A percentile compares a stretch with the other conserved stretches of the same genome.
Conservation (phyloP, 2,888 invertebrate species). For the Temnothorax ravouxi region DNA sequence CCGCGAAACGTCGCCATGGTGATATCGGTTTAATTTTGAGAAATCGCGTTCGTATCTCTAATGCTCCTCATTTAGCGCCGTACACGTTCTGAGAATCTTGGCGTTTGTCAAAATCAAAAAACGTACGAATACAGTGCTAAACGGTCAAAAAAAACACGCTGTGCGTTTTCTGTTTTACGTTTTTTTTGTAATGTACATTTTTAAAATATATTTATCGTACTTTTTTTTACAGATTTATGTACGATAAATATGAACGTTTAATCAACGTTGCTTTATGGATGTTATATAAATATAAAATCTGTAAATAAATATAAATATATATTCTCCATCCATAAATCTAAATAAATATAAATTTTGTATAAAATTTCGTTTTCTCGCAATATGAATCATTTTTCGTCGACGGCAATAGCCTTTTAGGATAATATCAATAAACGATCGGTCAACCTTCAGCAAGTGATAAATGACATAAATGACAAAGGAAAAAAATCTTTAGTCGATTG, state of each 20-base stretch:
- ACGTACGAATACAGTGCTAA: not conserved
- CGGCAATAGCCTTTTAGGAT: not conserved
- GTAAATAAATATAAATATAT: slow-evolving; percentile 20
- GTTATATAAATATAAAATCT: slow-evolving; percentile 5
- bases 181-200: not conserved
- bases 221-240: not conserved
- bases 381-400: not conserved
- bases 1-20: not conserved
- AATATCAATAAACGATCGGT: not conserved
- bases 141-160: not conserved
- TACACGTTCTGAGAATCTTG: not conserved
- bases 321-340: not conserved
- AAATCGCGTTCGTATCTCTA: not conserved
- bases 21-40: not conserved
- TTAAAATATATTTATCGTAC: not conserved
- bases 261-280: not conserved
- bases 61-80: not conserved
- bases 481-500: not conserved
- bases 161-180: not conserved
- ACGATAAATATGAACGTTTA: not conserved
- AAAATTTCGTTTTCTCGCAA: not conserved
- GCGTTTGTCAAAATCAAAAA: not conserved
- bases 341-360: slow-evolving; percentile 21
- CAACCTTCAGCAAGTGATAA: not conserved
- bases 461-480: not conserved